Percentiles rank a stretch among this genome's conserved stretches.
Conservation (phyloP, 2,888 invertebrate species). For the Rhingia rostrata region DNA sequence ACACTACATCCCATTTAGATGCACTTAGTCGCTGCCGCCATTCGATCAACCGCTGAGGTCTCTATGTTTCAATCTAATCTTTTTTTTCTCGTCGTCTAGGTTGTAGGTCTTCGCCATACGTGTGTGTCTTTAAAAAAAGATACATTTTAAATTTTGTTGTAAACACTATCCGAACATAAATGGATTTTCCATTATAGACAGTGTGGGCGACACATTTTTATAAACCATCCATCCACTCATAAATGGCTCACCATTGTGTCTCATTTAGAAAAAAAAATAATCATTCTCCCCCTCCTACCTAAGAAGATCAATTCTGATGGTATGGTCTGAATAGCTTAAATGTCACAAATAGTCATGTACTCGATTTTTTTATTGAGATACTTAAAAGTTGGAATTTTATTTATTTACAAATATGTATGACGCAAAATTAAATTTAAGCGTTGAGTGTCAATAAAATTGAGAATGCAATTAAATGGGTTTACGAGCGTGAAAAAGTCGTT, state of each 20-base stretch:
- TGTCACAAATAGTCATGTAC: constrained; percentile 17
- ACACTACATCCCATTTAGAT: constrained; percentile 50
- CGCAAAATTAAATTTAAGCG: constrained; percentile 61
- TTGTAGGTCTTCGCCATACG: constrained; percentile 26
- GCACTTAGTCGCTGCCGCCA: constrained; percentile 41
- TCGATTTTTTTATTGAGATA: constrained; percentile 36
- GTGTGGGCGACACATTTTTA: constrained; percentile 58
- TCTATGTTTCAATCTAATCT: constrained; percentile 45
- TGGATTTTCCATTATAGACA: constrained; percentile 53
- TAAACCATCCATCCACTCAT: constrained; percentile 52
- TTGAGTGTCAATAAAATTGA: constrained; percentile 60
- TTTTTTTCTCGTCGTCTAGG: constrained; percentile 19
- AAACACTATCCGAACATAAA: constrained; percentile 38
- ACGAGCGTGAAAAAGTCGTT: constrained; percentile 41
- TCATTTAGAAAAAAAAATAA: constrained; percentile 48
- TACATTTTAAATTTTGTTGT: constrained; percentile 24
- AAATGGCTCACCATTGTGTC: constrained; percentile 48
- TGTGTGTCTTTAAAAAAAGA: constrained; percentile 8
- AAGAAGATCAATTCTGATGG: constrained; percentile 22
- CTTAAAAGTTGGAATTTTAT: constrained; percentile 46
- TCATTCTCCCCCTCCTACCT: background rate
- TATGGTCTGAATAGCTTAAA: constrained; percentile 45
- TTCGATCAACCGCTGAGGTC: constrained; percentile 18
- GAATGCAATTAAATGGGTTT: constrained; percentile 59
- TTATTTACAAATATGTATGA: constrained; percentile 63